Evolutionary conservation across 2,888 invertebrate genomes (phyloP), one percentile per base, ranked within the genome.

Genomic region (Boloria euphrosyne): DNA sequence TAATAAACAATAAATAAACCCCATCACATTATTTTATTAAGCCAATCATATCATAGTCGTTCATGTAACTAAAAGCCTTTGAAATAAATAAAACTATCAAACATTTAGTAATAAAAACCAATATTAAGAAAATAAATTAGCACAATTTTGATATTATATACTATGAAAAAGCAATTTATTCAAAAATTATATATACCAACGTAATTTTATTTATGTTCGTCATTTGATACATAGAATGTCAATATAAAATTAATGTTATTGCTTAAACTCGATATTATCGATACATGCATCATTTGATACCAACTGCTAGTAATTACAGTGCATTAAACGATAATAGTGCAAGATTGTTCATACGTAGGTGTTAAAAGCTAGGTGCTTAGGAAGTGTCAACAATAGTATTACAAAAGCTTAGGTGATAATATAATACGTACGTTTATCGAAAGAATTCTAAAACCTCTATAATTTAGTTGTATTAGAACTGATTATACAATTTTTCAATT

Each of bases 311-410:
- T 60, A 43, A 65, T 59, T 55, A 44, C 31, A 17, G 38, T 55
- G 14, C 17, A 50, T 38, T 50, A 66, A 54, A 49, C n/a, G 49
- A 51, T 13, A 51, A 62, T 44, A 57, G 57, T 44, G 10, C 22
- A 5, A 50, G 50, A 57, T 50, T 44, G 57, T 44, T 44, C n/a
- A 4, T 47, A 55, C 51, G 55, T 62, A 62, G 55, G 66, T 61
- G 66, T 49, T 66, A 66, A 61, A 61, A 57, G 47, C 62, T 17
- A 17, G 50, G 44, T 44, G 43, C 55, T 55, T 62, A 62, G 66
- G 62, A 66, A 66, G 66, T 16, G 50, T 51, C 62, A 51, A 52
- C 59, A 59, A 66, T 55, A 13, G 50, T 57, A 22, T 66, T 62
- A 54, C 62, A 55, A 55, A 54, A 57, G 18, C 43, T 27, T 55